These are phyloP conservation scores for Etheostoma spectabile DNA, from an alignment of 2,113 vertebrate genomes.

Conservation along the genomic window DNA sequence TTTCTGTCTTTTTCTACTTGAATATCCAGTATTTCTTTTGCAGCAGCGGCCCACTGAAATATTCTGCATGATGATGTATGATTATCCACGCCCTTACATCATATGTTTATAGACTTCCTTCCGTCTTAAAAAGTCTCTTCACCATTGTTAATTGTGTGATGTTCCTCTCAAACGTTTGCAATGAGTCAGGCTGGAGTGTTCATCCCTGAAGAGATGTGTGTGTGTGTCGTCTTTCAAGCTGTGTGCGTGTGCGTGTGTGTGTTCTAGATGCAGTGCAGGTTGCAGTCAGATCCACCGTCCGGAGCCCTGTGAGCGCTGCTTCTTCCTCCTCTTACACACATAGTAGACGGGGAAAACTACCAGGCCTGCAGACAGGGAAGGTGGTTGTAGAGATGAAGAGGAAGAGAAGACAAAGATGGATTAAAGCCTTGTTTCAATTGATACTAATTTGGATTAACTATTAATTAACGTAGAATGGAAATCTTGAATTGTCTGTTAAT, in stretches of 20 bases:
- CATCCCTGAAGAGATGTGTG: constrained; percentile 68
- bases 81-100: constrained; percentile 8
- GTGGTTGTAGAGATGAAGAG: not conserved
- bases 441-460: not conserved
- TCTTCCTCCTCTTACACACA: constrained; percentile 96
- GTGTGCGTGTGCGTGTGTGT: not conserved
- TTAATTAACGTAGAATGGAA: not conserved
- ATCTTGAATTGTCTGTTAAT: not conserved
- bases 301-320: constrained; percentile 88
- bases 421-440: not conserved
- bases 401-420: not conserved
- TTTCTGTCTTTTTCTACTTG: not conserved
- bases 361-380: constrained; percentile 85
- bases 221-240: constrained; percentile 32
- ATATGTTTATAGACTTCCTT: constrained; percentile 15
- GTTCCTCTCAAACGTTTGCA: constrained; percentile 1
- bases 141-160: not conserved
- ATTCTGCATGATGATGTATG: constrained; percentile 15
- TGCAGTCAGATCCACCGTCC: constrained; percentile 79
- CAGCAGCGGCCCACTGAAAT: constrained; percentile 7
- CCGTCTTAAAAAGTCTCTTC: not conserved
- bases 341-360: constrained; percentile 96
- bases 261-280: not conserved
- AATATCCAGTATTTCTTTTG: constrained; percentile 22
- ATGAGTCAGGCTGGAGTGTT: constrained; percentile 57